phyloP scores from a whole-genome alignment of 2,113 vertebrate species.

The Cebidichthys violaceus region DNA sequence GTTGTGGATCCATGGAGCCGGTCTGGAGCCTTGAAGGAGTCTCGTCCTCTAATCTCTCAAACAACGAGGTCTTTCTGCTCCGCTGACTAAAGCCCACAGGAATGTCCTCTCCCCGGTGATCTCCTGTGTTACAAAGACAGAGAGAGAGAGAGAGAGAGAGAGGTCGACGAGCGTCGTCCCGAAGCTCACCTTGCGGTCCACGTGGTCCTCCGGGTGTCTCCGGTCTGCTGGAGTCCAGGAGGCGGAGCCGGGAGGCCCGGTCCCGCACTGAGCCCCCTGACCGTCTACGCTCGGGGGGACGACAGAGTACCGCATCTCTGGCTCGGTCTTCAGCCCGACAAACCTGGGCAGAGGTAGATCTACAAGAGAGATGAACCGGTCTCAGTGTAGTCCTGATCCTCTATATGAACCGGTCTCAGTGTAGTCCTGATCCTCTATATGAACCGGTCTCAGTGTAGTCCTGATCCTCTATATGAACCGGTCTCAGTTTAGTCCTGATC shows the following conservation, averaged over 20 bases:
- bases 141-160: too few relatives aligned
- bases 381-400: too few relatives aligned
- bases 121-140: too few relatives aligned
- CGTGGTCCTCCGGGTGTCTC: conserved; percentile 82
- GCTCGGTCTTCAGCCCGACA: conserved; percentile 87
- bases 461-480: too few relatives aligned
- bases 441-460: too few relatives aligned
- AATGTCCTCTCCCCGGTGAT: background rate
- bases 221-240: conserved; percentile 84
- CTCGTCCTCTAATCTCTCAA: conserved; percentile 36
- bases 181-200: conserved; percentile 87
- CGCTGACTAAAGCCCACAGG: background rate
- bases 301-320: conserved; percentile 83
- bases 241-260: background rate
- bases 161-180: background rate
- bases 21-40: background rate
- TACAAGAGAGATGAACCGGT: conserved; percentile 72
- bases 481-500: too few relatives aligned
- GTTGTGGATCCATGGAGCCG: background rate
- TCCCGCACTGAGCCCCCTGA: conserved; percentile 75
- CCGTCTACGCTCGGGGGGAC: conserved; percentile 72
- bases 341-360: conserved; percentile 93
- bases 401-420: too few relatives aligned
- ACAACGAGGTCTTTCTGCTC: conserved; percentile 15
- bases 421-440: too few relatives aligned